phyloP scores from a whole-genome alignment of 2,113 vertebrate species.

The Notiomystis cincta region DNA sequence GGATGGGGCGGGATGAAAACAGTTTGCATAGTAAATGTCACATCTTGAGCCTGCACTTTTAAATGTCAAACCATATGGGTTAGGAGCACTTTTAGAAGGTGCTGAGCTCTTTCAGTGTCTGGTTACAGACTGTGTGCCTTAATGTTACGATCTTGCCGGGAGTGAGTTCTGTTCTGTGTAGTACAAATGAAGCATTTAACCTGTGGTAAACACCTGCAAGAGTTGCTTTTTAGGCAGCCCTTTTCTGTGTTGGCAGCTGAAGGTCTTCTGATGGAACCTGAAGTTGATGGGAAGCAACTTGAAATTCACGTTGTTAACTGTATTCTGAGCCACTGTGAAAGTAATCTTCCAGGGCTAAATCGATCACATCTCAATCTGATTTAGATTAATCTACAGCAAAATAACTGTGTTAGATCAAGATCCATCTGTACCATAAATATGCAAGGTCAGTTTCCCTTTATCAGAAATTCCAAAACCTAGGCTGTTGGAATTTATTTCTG shows the following conservation, averaged over 20 bases:
- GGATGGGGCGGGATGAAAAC: background rate
- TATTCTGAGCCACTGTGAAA: background rate
- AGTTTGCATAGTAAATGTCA: background rate
- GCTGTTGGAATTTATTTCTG: background rate
- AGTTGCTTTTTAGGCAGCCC: background rate
- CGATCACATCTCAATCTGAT: background rate
- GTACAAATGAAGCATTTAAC: background rate
- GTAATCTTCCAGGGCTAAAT: background rate
- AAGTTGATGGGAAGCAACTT: background rate
- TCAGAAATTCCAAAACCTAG: background rate
- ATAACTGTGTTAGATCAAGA: background rate
- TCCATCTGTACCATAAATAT: background rate
- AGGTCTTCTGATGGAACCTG: background rate
- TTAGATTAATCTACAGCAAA: background rate
- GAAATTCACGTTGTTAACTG: background rate
- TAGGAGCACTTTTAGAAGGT: background rate
- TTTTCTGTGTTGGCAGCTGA: background rate
- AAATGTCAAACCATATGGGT: slow-evolving; percentile 10
- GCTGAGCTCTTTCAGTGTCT: background rate
- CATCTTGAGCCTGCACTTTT: background rate
- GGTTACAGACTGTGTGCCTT: background rate
- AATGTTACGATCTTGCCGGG: background rate
- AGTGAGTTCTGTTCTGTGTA: background rate
- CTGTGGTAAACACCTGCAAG: background rate
- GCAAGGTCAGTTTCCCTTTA: background rate